These are phyloP conservation scores for Prietella phreatophila DNA, from an alignment of 2,113 vertebrate species.

Conservation along the genomic window DNA sequence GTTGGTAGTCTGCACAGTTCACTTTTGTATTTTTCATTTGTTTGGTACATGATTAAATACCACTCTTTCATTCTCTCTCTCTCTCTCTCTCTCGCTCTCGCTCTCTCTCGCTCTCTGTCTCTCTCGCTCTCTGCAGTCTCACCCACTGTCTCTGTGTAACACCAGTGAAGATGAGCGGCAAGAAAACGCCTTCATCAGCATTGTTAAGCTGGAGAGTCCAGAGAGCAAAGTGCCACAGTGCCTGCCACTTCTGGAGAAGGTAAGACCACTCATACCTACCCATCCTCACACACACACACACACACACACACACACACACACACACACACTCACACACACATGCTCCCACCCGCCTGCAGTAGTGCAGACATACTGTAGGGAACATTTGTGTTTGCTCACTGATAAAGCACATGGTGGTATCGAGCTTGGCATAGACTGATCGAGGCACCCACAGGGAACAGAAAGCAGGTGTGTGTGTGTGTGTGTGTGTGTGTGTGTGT, in stretches of 20 bases:
- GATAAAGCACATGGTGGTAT: constrained; percentile 36
- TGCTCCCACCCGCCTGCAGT: background rate
- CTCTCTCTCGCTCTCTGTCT: constrained; percentile 9
- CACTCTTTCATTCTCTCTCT: background rate
- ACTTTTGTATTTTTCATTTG: background rate
- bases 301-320: background rate
- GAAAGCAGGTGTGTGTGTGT: constrained; percentile 3
- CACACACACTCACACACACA: background rate
- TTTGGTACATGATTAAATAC: background rate
- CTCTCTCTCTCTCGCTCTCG: constrained; percentile 43
- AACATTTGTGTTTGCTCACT: constrained; percentile 29
- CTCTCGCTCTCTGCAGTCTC: constrained; percentile 77
- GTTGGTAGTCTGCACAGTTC: background rate
- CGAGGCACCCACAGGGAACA: constrained; percentile 12
- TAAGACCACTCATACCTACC: constrained; percentile 57
- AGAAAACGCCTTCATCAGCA: constrained; percentile 88
- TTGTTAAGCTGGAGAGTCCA: constrained; percentile 91
- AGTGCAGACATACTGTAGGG: constrained; percentile 8
- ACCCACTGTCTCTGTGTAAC: constrained; percentile 95
- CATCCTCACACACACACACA: background rate
- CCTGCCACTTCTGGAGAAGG: constrained; percentile 88
- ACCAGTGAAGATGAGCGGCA: constrained; percentile 95
- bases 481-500: background rate
- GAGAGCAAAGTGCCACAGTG: constrained; percentile 84
- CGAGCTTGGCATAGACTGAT: constrained; percentile 10